Evolutionary conservation across 2,113 vertebrate species (phyloP).

Genomic region (Andinoacara biseriatus): DNA sequence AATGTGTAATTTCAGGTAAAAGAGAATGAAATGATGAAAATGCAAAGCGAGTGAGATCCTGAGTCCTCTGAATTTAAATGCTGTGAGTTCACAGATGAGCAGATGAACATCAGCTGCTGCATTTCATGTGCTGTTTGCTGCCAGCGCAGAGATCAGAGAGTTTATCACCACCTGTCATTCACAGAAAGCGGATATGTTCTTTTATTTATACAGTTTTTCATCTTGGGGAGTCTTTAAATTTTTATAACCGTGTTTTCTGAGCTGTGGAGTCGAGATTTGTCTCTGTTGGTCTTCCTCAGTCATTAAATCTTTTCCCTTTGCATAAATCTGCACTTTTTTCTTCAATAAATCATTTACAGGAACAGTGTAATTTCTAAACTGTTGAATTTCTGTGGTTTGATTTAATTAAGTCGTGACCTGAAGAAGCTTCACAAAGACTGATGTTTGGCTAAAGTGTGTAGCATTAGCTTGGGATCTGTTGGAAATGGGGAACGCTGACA

Average conservation of each 20-base stretch:
- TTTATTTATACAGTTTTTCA: neutral
- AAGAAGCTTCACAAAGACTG: neutral
- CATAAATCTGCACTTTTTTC: neutral
- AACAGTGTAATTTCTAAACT: neutral
- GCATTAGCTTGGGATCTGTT: neutral
- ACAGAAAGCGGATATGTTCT: neutral
- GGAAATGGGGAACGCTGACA: neutral
- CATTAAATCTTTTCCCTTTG: neutral
- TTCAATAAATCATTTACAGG: neutral
- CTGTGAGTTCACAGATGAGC: neutral
- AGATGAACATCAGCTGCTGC: neutral
- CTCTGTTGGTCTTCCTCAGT: rapidly evolving
- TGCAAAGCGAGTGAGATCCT: rapidly evolving
- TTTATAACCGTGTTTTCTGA: neutral
- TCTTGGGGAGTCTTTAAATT: neutral
- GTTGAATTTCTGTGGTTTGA: neutral
- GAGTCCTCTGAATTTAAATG: neutral
- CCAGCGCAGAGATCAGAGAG: neutral
- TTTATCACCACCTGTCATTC: neutral
- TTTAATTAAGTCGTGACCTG: neutral
- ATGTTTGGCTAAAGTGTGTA: neutral
- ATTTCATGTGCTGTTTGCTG: neutral
- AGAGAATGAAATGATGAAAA: neutral
- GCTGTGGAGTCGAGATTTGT: neutral
- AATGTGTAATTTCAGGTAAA: neutral